Conservation (phyloP, 2,888 invertebrate genomes). For the Therioaphis trifolii region DNA sequence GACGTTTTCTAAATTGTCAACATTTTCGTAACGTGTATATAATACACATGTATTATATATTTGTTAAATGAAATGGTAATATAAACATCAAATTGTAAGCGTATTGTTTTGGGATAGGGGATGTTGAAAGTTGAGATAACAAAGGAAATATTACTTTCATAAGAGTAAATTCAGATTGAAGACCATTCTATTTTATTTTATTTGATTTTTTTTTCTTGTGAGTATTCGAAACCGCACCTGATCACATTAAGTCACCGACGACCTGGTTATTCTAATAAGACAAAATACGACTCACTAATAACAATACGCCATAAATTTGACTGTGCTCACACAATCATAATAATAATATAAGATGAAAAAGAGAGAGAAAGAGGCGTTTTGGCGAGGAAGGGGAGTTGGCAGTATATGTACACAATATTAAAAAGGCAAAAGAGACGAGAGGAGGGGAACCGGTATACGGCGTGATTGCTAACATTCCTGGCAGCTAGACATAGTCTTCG, state of each 20-base stretch:
- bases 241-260: conserved; percentile 47
- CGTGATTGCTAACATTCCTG: conserved; percentile 59
- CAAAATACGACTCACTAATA: conserved; percentile 58
- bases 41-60: background rate
- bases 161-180: conserved; percentile 7
- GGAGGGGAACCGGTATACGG: conserved; percentile 59
- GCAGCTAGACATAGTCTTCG: conserved; percentile 45
- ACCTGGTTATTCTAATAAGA: conserved; percentile 62
- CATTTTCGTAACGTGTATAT: too few species aligned
- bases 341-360: conserved; percentile 31
- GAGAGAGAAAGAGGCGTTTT: conserved; percentile 56
- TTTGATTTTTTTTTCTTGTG: conserved; percentile 24
- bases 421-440: conserved; percentile 49
- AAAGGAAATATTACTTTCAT: conserved; percentile 27
- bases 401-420: conserved; percentile 21
- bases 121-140: conserved; percentile 20
- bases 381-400: conserved; percentile 47
- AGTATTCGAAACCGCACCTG: conserved; percentile 44
- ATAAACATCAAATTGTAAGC: conserved; percentile 5
- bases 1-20: too few species aligned
- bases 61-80: background rate
- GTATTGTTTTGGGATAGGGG: conserved; percentile 12
- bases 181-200: conserved; percentile 19
- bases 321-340: conserved; percentile 43
- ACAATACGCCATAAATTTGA: conserved; percentile 61